Percentiles rank a stretch among this genome's conserved stretches.
phyloP scores from a whole-genome alignment of 2,797 vertebrate genomes.

The Gymnoscopelus braueri region DNA sequence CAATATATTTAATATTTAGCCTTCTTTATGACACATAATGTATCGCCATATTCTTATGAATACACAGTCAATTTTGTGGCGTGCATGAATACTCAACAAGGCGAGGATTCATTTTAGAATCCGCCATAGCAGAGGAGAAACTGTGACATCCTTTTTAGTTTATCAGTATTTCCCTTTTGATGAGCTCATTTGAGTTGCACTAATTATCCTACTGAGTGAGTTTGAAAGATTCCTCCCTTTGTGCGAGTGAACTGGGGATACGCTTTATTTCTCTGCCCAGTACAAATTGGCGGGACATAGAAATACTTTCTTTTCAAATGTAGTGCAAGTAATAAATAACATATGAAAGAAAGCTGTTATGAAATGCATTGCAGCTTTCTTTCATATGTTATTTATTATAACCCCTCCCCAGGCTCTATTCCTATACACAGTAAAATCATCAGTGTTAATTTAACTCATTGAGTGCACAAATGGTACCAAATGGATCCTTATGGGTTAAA shows the following conservation, averaged over 20 bases:
- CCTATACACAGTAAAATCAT: too few species aligned
- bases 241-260: background rate
- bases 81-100: conserved; percentile 68
- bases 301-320: background rate
- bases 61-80: conserved; percentile 39
- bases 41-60: too few species aligned
- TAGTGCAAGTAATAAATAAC: too few species aligned
- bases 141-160: conserved; percentile 50
- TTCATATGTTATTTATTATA: background rate
- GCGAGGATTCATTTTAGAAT: conserved; percentile 58
- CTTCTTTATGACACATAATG: too few species aligned
- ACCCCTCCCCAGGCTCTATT: too few species aligned
- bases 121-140: conserved; percentile 41
- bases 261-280: background rate
- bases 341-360: too few species aligned
- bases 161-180: conserved; percentile 41
- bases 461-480: conserved; percentile 8
- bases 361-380: background rate
- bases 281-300: background rate
- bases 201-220: conserved; percentile 19
- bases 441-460: background rate
- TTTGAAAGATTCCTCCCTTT: background rate
- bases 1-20: too few species aligned
- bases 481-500: background rate
- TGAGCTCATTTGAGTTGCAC: conserved; percentile 22